These are phyloP conservation scores for Drosophila flavopinicola DNA, from an alignment of 2,888 invertebrate genomes.

Conservation along the genomic window DNA sequence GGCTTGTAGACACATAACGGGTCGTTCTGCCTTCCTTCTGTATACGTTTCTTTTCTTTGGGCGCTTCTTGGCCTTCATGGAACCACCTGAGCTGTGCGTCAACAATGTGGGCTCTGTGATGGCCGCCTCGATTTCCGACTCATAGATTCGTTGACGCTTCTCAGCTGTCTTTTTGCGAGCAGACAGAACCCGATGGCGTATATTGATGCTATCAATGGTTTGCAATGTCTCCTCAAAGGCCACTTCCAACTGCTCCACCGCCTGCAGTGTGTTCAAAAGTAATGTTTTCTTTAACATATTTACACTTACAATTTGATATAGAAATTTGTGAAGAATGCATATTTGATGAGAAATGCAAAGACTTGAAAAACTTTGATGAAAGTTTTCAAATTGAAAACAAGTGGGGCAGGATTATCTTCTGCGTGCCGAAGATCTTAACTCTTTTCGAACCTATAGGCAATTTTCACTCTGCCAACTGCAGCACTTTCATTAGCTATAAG, in stretches of 20 bases:
- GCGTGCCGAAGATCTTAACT: no score
- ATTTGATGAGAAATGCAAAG: constrained; percentile 14
- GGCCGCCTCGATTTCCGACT: constrained; percentile 59
- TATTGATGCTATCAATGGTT: constrained; percentile 36
- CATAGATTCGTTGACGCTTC: constrained; percentile 33
- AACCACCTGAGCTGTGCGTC: constrained; percentile 12
- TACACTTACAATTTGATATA: constrained; percentile 38
- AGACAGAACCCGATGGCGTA: constrained; percentile 44
- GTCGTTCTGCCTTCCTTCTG: neutral
- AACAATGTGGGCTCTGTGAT: constrained; percentile 28
- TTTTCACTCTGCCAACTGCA: no score
- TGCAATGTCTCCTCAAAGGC: constrained; percentile 46
- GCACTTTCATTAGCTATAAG: no score
- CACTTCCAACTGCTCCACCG: constrained; percentile 48
- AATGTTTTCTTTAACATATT: constrained; percentile 41
- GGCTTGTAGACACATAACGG: neutral
- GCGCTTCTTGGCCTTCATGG: constrained; percentile 9
- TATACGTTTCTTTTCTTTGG: neutral
- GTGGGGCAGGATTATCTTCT: no score
- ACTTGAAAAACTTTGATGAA: neutral
- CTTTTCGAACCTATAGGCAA: no score
- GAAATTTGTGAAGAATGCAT: neutral
- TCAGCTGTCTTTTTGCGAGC: constrained; percentile 11
- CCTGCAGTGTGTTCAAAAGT: constrained; percentile 50
- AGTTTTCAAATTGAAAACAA: no score